These are phyloP conservation scores for Muscicapa striata DNA, from an alignment of 2,797 vertebrate genomes.

Conservation along the genomic window DNA sequence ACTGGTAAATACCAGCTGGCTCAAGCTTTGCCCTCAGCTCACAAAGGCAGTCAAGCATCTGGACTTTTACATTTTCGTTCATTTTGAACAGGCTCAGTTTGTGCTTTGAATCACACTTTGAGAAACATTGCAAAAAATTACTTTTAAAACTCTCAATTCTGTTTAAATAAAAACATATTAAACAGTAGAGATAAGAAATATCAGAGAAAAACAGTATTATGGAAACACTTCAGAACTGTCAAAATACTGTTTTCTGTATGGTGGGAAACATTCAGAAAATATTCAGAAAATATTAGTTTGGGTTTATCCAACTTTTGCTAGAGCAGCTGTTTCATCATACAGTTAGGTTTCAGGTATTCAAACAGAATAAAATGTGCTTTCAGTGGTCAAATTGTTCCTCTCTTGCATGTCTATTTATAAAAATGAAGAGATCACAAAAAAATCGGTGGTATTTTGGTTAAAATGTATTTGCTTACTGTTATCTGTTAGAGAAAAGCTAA, in stretches of 20 bases:
- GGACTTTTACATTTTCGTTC: background rate
- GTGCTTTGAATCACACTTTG: background rate
- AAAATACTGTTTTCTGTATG: background rate
- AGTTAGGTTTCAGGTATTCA: slow-evolving; percentile 7
- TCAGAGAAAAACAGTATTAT: background rate
- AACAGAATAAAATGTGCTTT: background rate
- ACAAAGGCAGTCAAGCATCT: background rate
- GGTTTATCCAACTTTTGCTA: background rate
- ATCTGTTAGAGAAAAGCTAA: background rate
- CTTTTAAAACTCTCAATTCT: background rate
- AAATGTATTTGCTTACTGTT: background rate
- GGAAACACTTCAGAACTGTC: background rate
- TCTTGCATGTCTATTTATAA: slow-evolving; percentile 34
- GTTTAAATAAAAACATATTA: background rate
- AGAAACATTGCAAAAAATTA: background rate
- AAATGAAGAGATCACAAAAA: background rate
- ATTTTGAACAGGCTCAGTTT: background rate
- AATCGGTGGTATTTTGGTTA: background rate
- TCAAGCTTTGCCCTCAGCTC: background rate
- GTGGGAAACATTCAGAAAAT: background rate
- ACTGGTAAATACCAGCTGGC: background rate
- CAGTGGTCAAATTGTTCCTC: background rate
- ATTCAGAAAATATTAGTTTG: background rate
- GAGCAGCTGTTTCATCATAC: background rate
- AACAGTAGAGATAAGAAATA: background rate